A percentile compares a stretch with the other conserved stretches of the same genome.
Evolutionary conservation across 2,113 vertebrate species (phyloP).

Genomic region (Platysternon megacephalum): DNA sequence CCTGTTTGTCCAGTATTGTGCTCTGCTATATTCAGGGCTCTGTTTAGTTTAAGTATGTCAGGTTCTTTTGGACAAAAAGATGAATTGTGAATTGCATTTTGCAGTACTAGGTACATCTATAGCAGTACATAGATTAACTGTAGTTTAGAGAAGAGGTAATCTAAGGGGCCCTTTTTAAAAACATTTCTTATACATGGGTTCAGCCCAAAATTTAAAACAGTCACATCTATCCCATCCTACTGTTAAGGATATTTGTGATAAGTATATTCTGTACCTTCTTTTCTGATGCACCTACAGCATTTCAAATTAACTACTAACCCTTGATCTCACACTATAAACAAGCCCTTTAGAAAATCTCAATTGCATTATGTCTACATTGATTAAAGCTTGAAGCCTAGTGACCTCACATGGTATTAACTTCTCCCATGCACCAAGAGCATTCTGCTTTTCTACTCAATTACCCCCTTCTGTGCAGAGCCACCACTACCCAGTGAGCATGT

Average conservation of each 20-base stretch:
- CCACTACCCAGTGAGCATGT: conserved; percentile 85
- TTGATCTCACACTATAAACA: conserved; percentile 72
- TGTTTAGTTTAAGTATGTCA: neutral
- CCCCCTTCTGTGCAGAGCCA: conserved; percentile 80
- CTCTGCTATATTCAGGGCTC: neutral
- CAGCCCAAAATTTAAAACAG: neutral
- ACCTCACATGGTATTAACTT: conserved; percentile 87
- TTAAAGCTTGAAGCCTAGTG: conserved; percentile 83
- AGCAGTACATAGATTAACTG: neutral
- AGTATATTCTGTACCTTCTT: conserved; percentile 49
- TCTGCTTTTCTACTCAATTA: conserved; percentile 95
- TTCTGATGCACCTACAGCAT: conserved; percentile 66
- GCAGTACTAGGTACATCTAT: rapidly evolving
- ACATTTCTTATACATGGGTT: neutral
- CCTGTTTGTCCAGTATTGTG: neutral
- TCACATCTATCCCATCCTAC: neutral
- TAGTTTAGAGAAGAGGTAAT: neutral
- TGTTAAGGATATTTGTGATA: neutral
- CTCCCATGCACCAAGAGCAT: conserved; percentile 84
- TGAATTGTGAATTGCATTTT: neutral
- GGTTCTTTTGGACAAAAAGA: neutral
- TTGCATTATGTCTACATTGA: conserved; percentile 85
- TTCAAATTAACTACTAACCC: conserved; percentile 77
- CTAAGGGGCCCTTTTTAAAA: neutral
- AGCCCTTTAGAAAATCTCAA: conserved; percentile 79